phyloP scores from a whole-genome alignment of 2,797 vertebrate genomes.

The Chanos chanos region DNA sequence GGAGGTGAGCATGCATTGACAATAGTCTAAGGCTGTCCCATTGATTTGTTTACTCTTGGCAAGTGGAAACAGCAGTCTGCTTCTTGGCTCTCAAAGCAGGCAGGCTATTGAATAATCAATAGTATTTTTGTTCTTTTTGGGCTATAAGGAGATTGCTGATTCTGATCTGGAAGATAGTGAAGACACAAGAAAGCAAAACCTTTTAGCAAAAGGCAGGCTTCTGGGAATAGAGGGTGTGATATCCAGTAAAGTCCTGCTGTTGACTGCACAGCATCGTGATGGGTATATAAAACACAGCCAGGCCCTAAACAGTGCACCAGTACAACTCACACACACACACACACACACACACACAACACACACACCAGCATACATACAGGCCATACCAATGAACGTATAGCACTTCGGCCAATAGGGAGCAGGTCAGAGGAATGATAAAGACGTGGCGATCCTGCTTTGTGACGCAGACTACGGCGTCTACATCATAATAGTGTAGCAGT shows the following conservation, averaged over 20 bases:
- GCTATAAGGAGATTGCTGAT: constrained; percentile 71
- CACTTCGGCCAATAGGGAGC: no score
- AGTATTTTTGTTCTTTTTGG: constrained; percentile 71
- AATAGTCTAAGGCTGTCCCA: constrained; percentile 56
- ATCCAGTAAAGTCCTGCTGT: constrained; percentile 23
- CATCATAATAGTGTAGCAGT: no score
- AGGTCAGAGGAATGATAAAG: no score
- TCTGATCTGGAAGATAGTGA: constrained; percentile 69
- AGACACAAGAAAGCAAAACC: constrained; percentile 47
- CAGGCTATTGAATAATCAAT: constrained; percentile 77
- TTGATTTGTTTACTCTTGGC: constrained; percentile 84
- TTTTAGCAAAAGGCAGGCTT: constrained; percentile 44
- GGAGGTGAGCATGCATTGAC: constrained; percentile 9
- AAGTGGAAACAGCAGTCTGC: constrained; percentile 71
- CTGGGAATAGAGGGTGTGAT: constrained; percentile 36
- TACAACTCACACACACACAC: no score
- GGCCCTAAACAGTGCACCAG: constrained; percentile 39
- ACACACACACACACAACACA: no score
- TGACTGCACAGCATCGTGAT: constrained; percentile 39
- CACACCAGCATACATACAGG: no score
- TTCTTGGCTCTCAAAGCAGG: constrained; percentile 71
- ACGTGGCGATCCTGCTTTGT: no score
- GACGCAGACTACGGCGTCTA: no score
- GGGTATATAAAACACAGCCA: constrained; percentile 23
- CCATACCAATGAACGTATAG: no score